These are phyloP conservation scores for Blennius ocellaris DNA, from an alignment of 2,113 vertebrate species.

Conservation along the genomic window DNA sequence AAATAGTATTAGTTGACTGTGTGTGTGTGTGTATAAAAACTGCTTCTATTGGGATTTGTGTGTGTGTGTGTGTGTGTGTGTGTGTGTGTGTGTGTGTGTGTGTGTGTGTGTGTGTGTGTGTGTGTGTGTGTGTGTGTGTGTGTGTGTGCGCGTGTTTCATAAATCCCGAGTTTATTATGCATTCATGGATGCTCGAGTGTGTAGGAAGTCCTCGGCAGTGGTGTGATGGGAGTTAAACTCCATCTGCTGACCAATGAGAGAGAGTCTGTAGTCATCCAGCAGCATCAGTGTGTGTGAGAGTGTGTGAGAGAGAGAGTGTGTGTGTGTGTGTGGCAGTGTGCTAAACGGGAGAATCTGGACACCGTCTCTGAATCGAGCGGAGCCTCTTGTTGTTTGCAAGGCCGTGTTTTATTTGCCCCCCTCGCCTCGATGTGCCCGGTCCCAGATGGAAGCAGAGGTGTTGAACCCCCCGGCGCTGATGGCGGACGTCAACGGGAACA, in stretches of 20 bases:
- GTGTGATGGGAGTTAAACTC: slow-evolving; percentile 73
- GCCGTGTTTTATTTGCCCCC: slow-evolving; percentile 33
- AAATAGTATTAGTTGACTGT: too few relatives aligned
- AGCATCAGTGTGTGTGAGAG: slow-evolving; percentile 49
- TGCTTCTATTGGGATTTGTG: too few relatives aligned
- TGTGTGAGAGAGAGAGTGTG: slow-evolving; percentile 15
- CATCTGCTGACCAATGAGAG: slow-evolving; percentile 72
- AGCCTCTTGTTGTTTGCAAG: slow-evolving; percentile 62
- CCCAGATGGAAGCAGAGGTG: slow-evolving; percentile 82
- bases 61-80: too few relatives aligned
- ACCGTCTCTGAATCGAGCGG: slow-evolving; percentile 49
- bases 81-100: too few relatives aligned
- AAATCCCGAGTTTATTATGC: slow-evolving; percentile 1
- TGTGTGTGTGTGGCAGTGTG: slow-evolving; percentile 28
- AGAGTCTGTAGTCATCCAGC: slow-evolving; percentile 58
- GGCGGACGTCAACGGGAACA: slow-evolving; percentile 86
- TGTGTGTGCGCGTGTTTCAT: not conserved
- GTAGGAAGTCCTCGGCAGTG: slow-evolving; percentile 52
- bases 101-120: too few relatives aligned
- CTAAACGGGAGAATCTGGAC: slow-evolving; percentile 56
- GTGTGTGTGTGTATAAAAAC: too few relatives aligned
- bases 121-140: too few relatives aligned
- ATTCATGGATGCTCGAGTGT: not conserved
- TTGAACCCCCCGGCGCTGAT: slow-evolving; percentile 80
- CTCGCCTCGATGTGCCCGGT: slow-evolving; percentile 67